A percentile compares a stretch with the other conserved stretches of the same genome.
phyloP scores from a whole-genome alignment of 1,140 invertebrate genomes.

The Leguminivora glycinivorella region DNA sequence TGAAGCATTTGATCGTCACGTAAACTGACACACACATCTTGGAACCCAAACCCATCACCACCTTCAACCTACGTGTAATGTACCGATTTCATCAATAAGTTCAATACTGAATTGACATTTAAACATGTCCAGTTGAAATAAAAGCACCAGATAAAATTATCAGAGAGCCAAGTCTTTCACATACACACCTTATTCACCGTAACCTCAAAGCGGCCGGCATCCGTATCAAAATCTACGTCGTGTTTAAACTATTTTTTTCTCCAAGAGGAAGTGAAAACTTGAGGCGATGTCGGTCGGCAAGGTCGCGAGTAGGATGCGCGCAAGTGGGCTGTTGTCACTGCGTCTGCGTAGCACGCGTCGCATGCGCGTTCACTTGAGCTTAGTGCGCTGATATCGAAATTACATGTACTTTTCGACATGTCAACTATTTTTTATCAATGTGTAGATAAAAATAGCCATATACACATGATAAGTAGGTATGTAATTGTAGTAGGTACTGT shows the following conservation, averaged over 20 bases:
- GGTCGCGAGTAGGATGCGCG: conserved; percentile 65
- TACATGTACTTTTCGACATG: not conserved
- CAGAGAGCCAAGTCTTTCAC: not conserved
- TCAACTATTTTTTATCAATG: not conserved
- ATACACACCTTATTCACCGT: not conserved
- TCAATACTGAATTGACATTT: not conserved
- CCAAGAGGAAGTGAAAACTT: conserved; percentile 63
- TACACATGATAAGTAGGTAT: too few relatives aligned
- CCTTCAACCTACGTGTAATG: too few relatives aligned
- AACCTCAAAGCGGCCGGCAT: conserved; percentile 16
- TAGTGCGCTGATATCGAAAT: not conserved
- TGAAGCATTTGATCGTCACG: too few relatives aligned
- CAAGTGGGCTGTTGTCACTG: conserved; percentile 58
- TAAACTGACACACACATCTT: too few relatives aligned
- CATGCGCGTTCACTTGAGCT: conserved; percentile 30
- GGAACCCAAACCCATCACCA: too few relatives aligned
- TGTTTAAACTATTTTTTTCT: conserved; percentile 39
- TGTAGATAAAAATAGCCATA: too few relatives aligned
- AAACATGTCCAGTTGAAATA: not conserved
- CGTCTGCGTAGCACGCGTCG: conserved; percentile 32
- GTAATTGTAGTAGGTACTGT: too few relatives aligned
- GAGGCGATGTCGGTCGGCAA: conserved; percentile 61
- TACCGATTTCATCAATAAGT: too few relatives aligned
- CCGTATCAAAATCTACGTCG: conserved; percentile 20
- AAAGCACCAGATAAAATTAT: conserved; percentile 17